Percentiles rank a stretch among this genome's conserved stretches.
Conservation (phyloP, 2,113 vertebrate species). For the Megaceryle maxima region DNA sequence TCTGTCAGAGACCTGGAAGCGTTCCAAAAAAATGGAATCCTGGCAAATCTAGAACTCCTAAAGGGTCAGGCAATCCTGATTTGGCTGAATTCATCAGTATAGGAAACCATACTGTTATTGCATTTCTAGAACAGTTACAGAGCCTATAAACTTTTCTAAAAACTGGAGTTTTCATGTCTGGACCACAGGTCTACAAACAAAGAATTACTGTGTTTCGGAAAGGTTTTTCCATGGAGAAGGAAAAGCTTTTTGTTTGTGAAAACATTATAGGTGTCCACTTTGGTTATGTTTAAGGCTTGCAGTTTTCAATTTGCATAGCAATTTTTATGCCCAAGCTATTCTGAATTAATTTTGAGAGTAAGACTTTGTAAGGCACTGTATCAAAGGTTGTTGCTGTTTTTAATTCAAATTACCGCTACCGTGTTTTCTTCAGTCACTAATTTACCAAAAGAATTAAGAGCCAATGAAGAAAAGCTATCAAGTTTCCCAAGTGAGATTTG, state of each 20-base stretch:
- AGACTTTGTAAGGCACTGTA: neutral
- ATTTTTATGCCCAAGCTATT: conserved; percentile 7
- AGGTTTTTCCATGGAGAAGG: neutral
- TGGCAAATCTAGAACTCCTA: neutral
- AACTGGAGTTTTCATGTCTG: neutral
- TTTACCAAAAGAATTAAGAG: conserved; percentile 19
- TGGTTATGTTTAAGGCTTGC: neutral
- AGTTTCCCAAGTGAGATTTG: neutral
- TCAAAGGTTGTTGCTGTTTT: conserved; percentile 13
- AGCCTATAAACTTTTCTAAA: neutral
- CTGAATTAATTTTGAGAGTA: conserved; percentile 13
- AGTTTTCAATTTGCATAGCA: conserved; percentile 22
- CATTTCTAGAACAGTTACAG: neutral
- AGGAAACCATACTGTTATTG: neutral
- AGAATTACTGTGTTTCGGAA: neutral
- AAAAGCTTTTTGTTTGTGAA: neutral
- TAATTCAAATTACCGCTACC: neutral
- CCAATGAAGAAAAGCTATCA: conserved; percentile 21
- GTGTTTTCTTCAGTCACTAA: neutral
- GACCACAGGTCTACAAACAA: neutral
- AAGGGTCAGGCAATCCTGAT: neutral
- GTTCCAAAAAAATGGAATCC: neutral
- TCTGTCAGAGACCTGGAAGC: neutral
- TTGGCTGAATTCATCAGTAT: neutral
- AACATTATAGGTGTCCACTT: neutral